Conservation (phyloP, 2,888 invertebrate genomes). For the Chesias legatella region DNA sequence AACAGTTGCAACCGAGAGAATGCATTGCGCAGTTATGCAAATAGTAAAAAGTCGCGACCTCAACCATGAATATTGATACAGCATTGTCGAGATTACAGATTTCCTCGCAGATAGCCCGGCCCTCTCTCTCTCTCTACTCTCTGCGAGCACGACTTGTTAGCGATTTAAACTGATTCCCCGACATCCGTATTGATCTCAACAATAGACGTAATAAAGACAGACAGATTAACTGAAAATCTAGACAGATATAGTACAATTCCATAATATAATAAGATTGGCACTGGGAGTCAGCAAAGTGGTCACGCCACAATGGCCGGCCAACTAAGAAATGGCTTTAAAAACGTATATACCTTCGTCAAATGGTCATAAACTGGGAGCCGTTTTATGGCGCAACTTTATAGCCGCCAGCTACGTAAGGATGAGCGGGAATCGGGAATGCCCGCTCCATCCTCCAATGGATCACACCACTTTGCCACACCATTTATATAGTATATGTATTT, state of each 20-base stretch:
- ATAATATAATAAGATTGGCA: slow-evolving; percentile 55
- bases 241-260: slow-evolving; percentile 48
- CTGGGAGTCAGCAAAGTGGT: slow-evolving; percentile 50
- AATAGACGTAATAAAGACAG: slow-evolving; percentile 35
- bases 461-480: slow-evolving; percentile 36
- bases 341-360: slow-evolving; percentile 77
- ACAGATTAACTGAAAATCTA: slow-evolving; percentile 39
- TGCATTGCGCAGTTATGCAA: slow-evolving; percentile 77
- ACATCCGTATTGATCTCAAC: slow-evolving; percentile 49
- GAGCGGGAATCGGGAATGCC: slow-evolving; percentile 61
- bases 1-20: slow-evolving; percentile 73
- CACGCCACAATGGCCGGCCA: slow-evolving; percentile 65
- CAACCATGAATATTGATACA: slow-evolving; percentile 78
- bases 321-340: slow-evolving; percentile 72
- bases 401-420: slow-evolving; percentile 66
- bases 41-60: slow-evolving; percentile 75
- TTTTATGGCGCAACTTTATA: slow-evolving; percentile 76
- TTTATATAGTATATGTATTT: slow-evolving; percentile 18
- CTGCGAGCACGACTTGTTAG: slow-evolving; percentile 66
- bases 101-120: slow-evolving; percentile 59
- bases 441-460: slow-evolving; percentile 37
- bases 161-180: slow-evolving; percentile 66
- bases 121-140: slow-evolving; percentile 60
- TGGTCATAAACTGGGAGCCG: slow-evolving; percentile 75
- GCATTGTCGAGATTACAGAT: slow-evolving; percentile 75